A percentile compares a stretch with the other conserved stretches of the same genome.
Conservation (phyloP, 2,888 invertebrate species). For the Fabriciana adippe region DNA sequence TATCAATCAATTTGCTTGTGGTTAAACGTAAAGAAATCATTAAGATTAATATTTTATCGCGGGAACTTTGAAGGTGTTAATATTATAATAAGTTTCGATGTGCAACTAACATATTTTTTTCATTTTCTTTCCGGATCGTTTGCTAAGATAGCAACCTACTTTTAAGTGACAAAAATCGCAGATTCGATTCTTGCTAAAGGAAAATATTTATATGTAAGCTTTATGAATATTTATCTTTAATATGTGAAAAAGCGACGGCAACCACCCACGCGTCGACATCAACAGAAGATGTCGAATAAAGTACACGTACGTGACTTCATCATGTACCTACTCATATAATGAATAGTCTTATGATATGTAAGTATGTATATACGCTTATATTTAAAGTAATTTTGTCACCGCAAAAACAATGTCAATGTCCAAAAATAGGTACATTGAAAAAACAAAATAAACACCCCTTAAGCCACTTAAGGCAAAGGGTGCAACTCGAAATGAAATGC, state of each 20-base stretch:
- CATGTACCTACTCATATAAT: neutral
- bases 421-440: constrained; percentile 41
- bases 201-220: constrained; percentile 1
- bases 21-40: constrained; percentile 9
- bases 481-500: constrained; percentile 77
- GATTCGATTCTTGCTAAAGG: neutral
- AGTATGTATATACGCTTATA: neutral
- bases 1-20: constrained; percentile 23
- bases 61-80: neutral
- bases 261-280: constrained; percentile 4
- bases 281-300: neutral
- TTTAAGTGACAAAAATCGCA: neutral
- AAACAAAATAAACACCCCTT: constrained; percentile 61
- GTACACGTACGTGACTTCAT: neutral
- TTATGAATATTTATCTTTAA: neutral
- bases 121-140: neutral
- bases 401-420: constrained; percentile 9
- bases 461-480: constrained; percentile 78
- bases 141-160: neutral
- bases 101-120: neutral
- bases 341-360: neutral
- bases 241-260: neutral
- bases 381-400: constrained; percentile 54
- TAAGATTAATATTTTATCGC: constrained; percentile 2
- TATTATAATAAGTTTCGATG: neutral